Evolutionary conservation across 2,797 vertebrate genomes (phyloP).

Genomic region (Myoxocephalus aenaeus): DNA sequence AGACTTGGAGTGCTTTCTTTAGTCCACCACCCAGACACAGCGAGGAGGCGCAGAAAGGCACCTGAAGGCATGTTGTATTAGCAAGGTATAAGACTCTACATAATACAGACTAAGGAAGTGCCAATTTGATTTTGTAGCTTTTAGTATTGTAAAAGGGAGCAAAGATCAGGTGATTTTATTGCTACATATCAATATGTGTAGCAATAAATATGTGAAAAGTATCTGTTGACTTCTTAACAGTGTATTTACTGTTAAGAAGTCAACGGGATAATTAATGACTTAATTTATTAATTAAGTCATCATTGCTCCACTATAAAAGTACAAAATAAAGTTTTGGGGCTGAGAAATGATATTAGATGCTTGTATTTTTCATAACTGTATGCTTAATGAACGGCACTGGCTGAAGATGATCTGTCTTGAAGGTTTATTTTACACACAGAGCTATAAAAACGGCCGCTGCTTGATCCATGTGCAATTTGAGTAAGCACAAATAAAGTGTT

Average conservation of each 20-base stretch:
- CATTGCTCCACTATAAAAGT: no score
- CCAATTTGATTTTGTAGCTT: not conserved
- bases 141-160: not conserved
- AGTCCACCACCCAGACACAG: conserved; percentile 31
- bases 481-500: not conserved
- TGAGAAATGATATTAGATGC: not conserved
- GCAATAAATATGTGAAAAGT: not conserved
- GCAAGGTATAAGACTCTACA: conserved; percentile 22
- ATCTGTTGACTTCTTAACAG: not conserved
- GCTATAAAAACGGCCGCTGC: not conserved
- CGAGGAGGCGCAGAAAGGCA: not conserved
- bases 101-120: not conserved
- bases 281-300: not conserved
- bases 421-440: not conserved
- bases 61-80: not conserved
- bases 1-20: conserved; percentile 45
- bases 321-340: not conserved
- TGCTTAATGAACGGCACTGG: not conserved
- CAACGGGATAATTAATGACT: no score
- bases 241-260: not conserved
- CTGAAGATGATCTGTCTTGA: not conserved
- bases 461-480: conserved; percentile 5
- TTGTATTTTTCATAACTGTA: not conserved
- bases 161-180: not conserved
- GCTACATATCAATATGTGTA: not conserved